A percentile compares a stretch with the other conserved stretches of the same genome.
Evolutionary conservation across 1,140 invertebrate species (phyloP).

Genomic region (Polyergus mexicanus): DNA sequence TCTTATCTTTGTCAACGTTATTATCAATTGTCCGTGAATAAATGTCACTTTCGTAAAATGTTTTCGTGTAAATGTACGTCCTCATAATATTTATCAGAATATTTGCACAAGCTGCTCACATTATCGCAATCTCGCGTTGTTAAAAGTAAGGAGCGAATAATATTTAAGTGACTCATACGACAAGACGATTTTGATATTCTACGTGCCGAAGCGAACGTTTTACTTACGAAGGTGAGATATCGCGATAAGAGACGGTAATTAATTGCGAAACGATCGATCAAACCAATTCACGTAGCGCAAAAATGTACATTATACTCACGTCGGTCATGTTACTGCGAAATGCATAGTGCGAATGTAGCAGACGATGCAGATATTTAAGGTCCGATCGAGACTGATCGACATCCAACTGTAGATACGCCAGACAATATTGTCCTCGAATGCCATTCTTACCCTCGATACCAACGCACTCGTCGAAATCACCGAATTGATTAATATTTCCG

Average conservation of each 20-base stretch:
- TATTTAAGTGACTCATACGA: background rate
- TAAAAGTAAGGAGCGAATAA: background rate
- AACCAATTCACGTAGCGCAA: background rate
- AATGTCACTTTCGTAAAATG: background rate
- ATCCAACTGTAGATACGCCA: constrained; percentile 88
- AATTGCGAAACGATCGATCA: constrained; percentile 42
- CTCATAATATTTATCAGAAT: background rate
- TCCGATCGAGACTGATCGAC: constrained; percentile 85
- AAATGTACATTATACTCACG: constrained; percentile 85
- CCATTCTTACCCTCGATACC: constrained; percentile 81
- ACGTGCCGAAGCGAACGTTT: constrained; percentile 8
- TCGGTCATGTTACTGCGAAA: constrained; percentile 89
- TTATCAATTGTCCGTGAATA: background rate
- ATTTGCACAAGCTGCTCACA: no score
- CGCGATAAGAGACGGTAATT: background rate
- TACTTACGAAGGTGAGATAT: constrained; percentile 18
- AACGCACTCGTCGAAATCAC: constrained; percentile 89
- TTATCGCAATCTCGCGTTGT: background rate
- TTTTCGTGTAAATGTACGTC: background rate
- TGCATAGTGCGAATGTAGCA: constrained; percentile 89
- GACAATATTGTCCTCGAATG: constrained; percentile 88
- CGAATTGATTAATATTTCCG: constrained; percentile 89
- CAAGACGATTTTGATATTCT: constrained; percentile 6
- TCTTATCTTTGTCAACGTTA: background rate
- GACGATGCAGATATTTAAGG: constrained; percentile 86